Percentiles rank a stretch among this genome's conserved stretches.
Conservation (phyloP, 2,888 invertebrate genomes). For the Sympetrum striolatum region DNA sequence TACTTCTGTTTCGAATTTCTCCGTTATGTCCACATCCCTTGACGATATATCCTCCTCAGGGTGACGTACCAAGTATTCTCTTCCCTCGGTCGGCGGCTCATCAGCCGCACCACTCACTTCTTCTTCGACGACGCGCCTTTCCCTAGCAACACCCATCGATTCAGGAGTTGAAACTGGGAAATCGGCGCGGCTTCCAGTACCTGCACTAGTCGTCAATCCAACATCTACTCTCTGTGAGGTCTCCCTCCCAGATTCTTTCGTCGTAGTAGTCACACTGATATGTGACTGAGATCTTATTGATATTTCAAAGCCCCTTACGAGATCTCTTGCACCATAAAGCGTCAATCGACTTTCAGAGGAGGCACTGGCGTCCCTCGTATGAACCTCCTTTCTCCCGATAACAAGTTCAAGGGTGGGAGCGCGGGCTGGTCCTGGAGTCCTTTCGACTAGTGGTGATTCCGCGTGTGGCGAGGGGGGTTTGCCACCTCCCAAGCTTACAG, state of each 20-base stretch:
- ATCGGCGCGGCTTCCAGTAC: conserved; percentile 53
- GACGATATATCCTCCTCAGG: conserved; percentile 17
- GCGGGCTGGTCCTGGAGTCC: conserved; percentile 51
- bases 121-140: not conserved
- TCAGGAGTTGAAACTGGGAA: not conserved
- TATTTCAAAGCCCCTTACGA: conserved; percentile 58
- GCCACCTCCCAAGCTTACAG: not conserved
- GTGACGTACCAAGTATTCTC: conserved; percentile 58
- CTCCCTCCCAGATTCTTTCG: conserved; percentile 59
- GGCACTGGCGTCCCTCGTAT: conserved; percentile 63
- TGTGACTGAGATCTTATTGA: conserved; percentile 64
- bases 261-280: conserved; percentile 62
- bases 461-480: not conserved
- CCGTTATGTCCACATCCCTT: not conserved
- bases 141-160: not conserved
- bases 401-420: conserved; percentile 61
- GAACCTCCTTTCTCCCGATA: conserved; percentile 64
- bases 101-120: conserved; percentile 48
- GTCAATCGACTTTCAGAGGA: conserved; percentile 64
- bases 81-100: conserved; percentile 48
- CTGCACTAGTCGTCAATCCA: conserved; percentile 60
- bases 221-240: conserved; percentile 62
- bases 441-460: conserved; percentile 12
- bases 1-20: conserved; percentile 44
- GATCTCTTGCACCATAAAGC: conserved; percentile 62